phyloP scores from a whole-genome alignment of 92 coral and sea anemone genomes.

The Micromussa lordhowensis region DNA sequence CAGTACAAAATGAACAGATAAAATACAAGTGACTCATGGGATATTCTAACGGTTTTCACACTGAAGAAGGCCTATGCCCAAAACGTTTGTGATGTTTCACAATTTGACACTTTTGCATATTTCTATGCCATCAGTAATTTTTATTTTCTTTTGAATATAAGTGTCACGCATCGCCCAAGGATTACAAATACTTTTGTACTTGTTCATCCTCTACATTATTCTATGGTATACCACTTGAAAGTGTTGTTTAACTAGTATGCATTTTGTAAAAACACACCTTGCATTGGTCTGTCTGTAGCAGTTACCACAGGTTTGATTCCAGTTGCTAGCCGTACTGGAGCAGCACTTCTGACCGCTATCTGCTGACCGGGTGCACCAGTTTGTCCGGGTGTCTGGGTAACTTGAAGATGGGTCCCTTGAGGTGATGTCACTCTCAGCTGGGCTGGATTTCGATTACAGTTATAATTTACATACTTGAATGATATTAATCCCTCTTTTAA shows the following conservation, averaged over 20 bases:
- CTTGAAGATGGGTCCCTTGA: constrained; percentile 28
- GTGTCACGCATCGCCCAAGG: too few relatives aligned
- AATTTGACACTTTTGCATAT: too few relatives aligned
- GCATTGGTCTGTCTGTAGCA: constrained; percentile 36
- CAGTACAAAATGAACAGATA: too few relatives aligned
- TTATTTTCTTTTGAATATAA: too few relatives aligned
- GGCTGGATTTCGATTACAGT: background rate
- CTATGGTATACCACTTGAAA: too few relatives aligned
- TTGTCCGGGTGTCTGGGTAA: constrained; percentile 55
- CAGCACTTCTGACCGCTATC: constrained; percentile 37
- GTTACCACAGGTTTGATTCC: constrained; percentile 30
- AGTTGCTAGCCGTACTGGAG: background rate
- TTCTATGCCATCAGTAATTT: too few relatives aligned
- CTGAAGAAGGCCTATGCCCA: too few relatives aligned
- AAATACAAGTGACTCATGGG: too few relatives aligned
- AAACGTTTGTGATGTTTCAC: too few relatives aligned
- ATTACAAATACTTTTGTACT: too few relatives aligned
- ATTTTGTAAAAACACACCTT: constrained; percentile 20
- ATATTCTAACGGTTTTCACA: too few relatives aligned
- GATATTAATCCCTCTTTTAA: background rate
- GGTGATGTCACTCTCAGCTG: constrained; percentile 27
- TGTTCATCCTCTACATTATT: too few relatives aligned
- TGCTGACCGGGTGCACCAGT: constrained; percentile 52
- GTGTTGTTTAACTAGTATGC: background rate
- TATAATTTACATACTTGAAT: background rate